A percentile compares a stretch with the other conserved stretches of the same genome.
These are phyloP conservation scores for Tenrec ecaudatus DNA, from an alignment of 2,113 vertebrate species.

Conservation along the genomic window DNA sequence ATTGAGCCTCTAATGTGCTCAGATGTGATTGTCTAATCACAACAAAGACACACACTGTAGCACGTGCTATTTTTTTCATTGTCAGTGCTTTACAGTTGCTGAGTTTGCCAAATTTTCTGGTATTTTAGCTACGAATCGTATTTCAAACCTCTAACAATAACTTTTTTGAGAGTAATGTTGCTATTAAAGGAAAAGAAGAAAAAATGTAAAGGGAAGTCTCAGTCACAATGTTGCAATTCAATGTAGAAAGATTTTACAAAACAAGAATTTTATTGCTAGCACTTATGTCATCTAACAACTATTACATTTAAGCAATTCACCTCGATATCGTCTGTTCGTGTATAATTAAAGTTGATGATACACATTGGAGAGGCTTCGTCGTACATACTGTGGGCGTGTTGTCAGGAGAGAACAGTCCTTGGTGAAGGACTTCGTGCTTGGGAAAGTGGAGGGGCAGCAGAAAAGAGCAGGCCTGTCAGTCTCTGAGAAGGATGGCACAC, in stretches of 20 bases:
- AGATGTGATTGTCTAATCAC: background rate
- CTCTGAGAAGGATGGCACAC: too few relatives aligned
- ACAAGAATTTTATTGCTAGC: background rate
- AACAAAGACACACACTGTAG: background rate
- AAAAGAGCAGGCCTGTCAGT: too few relatives aligned
- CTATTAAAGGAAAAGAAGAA: background rate
- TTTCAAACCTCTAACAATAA: background rate
- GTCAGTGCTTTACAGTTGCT: background rate
- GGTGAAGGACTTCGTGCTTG: too few relatives aligned
- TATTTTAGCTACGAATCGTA: background rate
- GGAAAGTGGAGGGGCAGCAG: too few relatives aligned
- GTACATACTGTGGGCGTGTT: too few relatives aligned
- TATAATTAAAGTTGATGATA: background rate
- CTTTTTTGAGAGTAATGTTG: background rate
- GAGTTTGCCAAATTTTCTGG: background rate
- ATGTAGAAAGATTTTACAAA: background rate
- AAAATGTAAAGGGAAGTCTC: background rate
- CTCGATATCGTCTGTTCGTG: background rate
- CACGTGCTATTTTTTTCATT: too few relatives aligned
- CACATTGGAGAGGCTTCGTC: too few relatives aligned
- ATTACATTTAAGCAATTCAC: background rate
- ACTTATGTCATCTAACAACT: background rate
- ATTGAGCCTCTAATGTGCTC: background rate
- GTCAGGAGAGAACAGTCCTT: too few relatives aligned
- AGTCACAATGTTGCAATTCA: background rate